Evolutionary conservation across 2,888 invertebrate species (phyloP).

Genomic region (Antheraea assamensis): DNA sequence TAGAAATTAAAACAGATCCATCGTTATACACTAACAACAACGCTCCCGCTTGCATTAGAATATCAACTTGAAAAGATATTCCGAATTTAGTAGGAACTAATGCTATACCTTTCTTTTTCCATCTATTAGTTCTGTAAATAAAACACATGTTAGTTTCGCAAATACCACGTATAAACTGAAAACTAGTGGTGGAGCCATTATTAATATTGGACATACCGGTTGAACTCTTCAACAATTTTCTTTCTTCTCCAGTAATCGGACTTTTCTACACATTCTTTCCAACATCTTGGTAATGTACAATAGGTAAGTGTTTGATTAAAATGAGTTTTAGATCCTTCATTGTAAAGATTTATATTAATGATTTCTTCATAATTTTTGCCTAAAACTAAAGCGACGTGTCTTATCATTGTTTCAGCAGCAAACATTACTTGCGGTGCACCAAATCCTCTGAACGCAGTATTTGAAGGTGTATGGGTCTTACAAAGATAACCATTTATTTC

Average conservation of each 20-base stretch:
- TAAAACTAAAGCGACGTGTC: conserved; percentile 87
- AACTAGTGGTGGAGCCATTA: not conserved
- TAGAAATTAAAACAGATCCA: conserved; percentile 90
- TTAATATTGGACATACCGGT: conserved; percentile 76
- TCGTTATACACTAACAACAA: conserved; percentile 89
- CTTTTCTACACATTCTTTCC: conserved; percentile 87
- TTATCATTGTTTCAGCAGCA: conserved; percentile 88
- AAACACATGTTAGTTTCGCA: not conserved
- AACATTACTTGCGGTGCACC: conserved; percentile 96
- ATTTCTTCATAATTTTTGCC: conserved; percentile 85
- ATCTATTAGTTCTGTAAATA: conserved; percentile 82
- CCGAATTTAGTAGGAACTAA: conserved; percentile 90
- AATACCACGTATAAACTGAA: not conserved
- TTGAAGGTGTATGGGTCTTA: conserved; percentile 94
- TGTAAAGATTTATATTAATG: conserved; percentile 88
- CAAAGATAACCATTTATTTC: conserved; percentile 88
- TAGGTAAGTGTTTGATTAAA: conserved; percentile 88
- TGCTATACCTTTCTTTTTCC: conserved; percentile 89
- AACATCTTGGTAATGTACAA: conserved; percentile 89
- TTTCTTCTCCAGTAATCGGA: conserved; percentile 85
- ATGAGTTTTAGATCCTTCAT: conserved; percentile 89
- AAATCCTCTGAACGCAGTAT: conserved; percentile 96
- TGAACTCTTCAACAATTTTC: conserved; percentile 84
- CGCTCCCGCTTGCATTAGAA: conserved; percentile 90
- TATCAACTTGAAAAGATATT: conserved; percentile 85